Evolutionary conservation across 2,888 invertebrate genomes (phyloP).

Genomic region (Apoda limacodes): DNA sequence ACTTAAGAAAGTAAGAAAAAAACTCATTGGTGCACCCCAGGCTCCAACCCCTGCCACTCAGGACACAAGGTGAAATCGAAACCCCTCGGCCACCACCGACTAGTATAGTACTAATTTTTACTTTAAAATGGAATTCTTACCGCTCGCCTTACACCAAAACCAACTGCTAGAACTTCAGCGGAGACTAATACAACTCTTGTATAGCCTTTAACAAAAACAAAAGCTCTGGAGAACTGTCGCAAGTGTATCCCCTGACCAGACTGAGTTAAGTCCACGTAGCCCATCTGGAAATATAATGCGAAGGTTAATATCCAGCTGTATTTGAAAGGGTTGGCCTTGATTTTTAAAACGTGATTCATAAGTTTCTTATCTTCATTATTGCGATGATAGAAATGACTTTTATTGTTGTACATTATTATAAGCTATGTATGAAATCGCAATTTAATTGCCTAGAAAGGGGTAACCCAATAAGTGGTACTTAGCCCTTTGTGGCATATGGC

Average conservation of each 20-base stretch:
- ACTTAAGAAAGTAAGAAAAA: too few species aligned
- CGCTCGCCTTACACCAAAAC: conserved; percentile 80
- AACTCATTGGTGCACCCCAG: too few species aligned
- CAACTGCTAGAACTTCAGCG: conserved; percentile 87
- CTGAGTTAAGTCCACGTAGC: conserved; percentile 90
- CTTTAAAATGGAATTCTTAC: conserved; percentile 71
- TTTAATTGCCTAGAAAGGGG: too few species aligned
- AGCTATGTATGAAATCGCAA: not conserved
- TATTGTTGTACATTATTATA: not conserved
- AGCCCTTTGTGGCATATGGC: too few species aligned
- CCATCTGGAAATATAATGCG: conserved; percentile 85
- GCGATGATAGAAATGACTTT: not conserved
- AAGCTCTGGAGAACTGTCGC: conserved; percentile 87
- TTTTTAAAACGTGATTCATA: too few species aligned
- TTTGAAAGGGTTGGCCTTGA: too few species aligned
- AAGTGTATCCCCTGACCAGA: conserved; percentile 86
- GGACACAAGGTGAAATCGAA: too few species aligned
- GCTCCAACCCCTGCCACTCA: too few species aligned
- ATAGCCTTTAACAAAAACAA: conserved; percentile 80
- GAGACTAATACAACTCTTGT: conserved; percentile 83
- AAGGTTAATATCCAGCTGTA: not conserved
- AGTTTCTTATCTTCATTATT: too few species aligned
- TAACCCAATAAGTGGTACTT: too few species aligned
- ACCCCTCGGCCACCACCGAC: too few species aligned
- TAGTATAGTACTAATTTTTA: too few species aligned